Evolutionary conservation across 2,797 vertebrate genomes (phyloP), one percentile per base, ranked within the genome.

Genomic region (Rhinella marina): DNA sequence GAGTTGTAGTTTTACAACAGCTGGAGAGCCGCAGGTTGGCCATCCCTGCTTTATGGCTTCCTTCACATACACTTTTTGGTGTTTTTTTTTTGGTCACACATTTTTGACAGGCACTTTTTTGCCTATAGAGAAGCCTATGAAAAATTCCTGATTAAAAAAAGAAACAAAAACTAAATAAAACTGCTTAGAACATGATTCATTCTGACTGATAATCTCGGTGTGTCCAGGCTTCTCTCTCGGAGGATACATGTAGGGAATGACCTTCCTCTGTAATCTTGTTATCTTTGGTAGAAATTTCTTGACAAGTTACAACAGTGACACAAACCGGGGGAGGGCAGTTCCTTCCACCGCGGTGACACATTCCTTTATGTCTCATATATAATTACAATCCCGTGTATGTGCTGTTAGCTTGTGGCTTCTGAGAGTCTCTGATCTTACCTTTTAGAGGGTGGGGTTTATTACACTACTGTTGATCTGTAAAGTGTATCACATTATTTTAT

Each of bases 281-380:
- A 88, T 88, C 87, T 84, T 41, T 56, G 62, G 78, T 76, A 68
- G 29, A 84, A 79, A 80, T 84, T 73, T 84, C 76, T 79, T 88
- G 81, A 85, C 87, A 88, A 54, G 87, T 88, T 81, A 75, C 41
- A 86, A 82, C 88, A 88, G 78, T 86, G 12, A 21, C 59, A 41
- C 84, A 77, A 82, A 81, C 68, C 59, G 48, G 84, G 70, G 76
- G 79, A 27, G 73, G 86, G 57, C 64, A n/a, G 19, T 21, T 52
- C 59, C 54, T 87, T 81, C 81, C 72, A 68, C 29, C 8, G n/a
- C 27, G 57, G 79, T 73, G 75, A 81, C 66, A 61, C 79, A 68
- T 86, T 86, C 75, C 73, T 64, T 10, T 54, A 12, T 57, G 19
- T n/a, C 83, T 14, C 12, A 54, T 8, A 21, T 19, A 48, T 9